Percentiles rank a stretch among this genome's conserved stretches.
phyloP scores from a whole-genome alignment of 2,888 invertebrate genomes.

The Leucophora obtusa region DNA sequence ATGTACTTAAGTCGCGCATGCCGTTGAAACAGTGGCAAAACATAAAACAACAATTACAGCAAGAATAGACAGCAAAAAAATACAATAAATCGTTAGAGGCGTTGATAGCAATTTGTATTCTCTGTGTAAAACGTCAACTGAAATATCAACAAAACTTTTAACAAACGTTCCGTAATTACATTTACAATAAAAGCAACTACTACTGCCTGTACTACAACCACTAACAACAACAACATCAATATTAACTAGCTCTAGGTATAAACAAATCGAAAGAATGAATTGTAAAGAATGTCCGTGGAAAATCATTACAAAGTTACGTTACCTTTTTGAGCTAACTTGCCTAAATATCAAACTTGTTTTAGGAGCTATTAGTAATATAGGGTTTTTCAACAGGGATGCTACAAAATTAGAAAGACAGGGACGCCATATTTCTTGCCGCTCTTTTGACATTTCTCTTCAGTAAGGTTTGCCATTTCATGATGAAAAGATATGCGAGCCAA shows the following conservation, averaged over 20 bases:
- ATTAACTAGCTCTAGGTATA: constrained; percentile 55
- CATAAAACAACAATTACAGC: constrained; percentile 27
- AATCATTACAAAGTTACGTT: no score
- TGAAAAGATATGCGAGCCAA: no score
- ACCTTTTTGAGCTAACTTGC: no score
- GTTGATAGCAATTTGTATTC: constrained; percentile 61
- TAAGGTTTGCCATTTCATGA: no score
- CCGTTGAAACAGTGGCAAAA: constrained; percentile 58
- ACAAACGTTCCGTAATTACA: constrained; percentile 59
- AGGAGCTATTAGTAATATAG: no score
- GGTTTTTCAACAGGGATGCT: no score
- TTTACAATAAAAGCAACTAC: constrained; percentile 24
- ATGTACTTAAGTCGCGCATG: constrained; percentile 50
- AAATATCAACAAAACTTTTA: constrained; percentile 58
- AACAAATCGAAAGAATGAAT: constrained; percentile 42
- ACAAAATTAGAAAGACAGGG: no score
- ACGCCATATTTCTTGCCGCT: no score
- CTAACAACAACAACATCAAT: constrained; percentile 41
- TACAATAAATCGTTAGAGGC: constrained; percentile 62
- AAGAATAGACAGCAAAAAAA: constrained; percentile 13
- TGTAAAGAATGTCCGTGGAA: no score
- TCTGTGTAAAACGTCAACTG: constrained; percentile 59
- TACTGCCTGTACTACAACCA: constrained; percentile 5
- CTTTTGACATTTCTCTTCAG: no score
- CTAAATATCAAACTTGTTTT: no score